A percentile compares a stretch with the other conserved stretches of the same genome.
phyloP scores from a whole-genome alignment of 2,797 vertebrate genomes.

The Amniataba percoides region DNA sequence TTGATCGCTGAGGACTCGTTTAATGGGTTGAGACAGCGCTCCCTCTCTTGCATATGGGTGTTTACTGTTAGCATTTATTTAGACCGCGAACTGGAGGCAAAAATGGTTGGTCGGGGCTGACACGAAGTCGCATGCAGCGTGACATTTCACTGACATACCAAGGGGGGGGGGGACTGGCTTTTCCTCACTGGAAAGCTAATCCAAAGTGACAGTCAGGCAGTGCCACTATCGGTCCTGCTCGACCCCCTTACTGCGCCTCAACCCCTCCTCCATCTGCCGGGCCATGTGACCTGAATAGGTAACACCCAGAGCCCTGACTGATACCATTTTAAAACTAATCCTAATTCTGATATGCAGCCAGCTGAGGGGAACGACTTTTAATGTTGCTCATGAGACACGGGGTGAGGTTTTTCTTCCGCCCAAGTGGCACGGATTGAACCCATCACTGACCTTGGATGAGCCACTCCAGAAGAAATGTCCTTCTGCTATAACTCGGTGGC shows the following conservation, averaged over 20 bases:
- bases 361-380: slow-evolving; percentile 41
- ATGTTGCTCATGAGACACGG: slow-evolving; percentile 35
- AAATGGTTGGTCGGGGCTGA: slow-evolving; percentile 68
- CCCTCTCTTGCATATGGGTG: slow-evolving; percentile 57
- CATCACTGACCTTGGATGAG: slow-evolving; percentile 51
- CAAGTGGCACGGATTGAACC: slow-evolving; percentile 43
- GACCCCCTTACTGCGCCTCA: slow-evolving; percentile 31
- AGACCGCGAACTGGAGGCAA: slow-evolving; percentile 77
- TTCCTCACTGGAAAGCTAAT: slow-evolving; percentile 80
- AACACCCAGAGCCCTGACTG: slow-evolving; percentile 71
- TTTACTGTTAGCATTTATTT: slow-evolving; percentile 68
- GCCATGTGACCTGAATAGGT: slow-evolving; percentile 84
- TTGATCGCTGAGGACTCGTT: slow-evolving; percentile 54
- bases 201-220: slow-evolving; percentile 83
- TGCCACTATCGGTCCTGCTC: slow-evolving; percentile 63
- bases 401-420: slow-evolving; percentile 21
- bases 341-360: slow-evolving; percentile 62
- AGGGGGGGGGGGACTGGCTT: slow-evolving; percentile 49
- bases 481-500: slow-evolving; percentile 7
- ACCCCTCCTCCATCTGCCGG: slow-evolving; percentile 34
- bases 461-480: slow-evolving; percentile 23
- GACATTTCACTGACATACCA: slow-evolving; percentile 80
- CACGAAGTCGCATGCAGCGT: slow-evolving; percentile 70
- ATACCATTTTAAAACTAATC: slow-evolving; percentile 61
- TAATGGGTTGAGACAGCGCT: slow-evolving; percentile 60